Evolutionary conservation across 1,140 invertebrate species (phyloP), one percentile per base, ranked within the genome.

Genomic region (Brachionus manjavacas): DNA sequence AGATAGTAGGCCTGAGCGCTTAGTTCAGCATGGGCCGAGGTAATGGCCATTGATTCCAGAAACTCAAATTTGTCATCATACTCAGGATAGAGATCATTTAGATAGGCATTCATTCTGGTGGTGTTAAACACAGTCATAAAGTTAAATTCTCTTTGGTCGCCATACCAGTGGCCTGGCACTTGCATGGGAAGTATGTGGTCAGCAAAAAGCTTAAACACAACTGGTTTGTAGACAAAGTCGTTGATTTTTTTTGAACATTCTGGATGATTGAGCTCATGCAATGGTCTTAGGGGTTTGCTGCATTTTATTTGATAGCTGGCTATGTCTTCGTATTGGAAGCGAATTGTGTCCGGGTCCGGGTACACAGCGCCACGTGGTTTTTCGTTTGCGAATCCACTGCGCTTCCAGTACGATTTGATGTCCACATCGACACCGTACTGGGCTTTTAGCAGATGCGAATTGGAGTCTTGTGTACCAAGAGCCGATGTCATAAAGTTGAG

Each of bases 121-220:
- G 39, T 83, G 12, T 68, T 46, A 39, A 41, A 72, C 4, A 83
- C 60, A 7, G 64, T 83, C 28, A 83, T 35, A 72, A 25, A 41
- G 23, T 83, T 83, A 25, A 83, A 83, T 43, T 83, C 81, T 39
- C 60, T 14, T 55, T 41, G 43, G 23, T 83, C 81, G 2, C 81
- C 81, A 39, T 70, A 68, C 81, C 81, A 83, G 39, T 83, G 81
- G 7, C 81, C 81, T 31, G 81, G 81, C 8, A 83, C 35, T 83
- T 83, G 81, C 81, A 83, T 83, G 6, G 81, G 81, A 20, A 83
- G 35, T 16, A 68, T 52, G 28, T 68, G 81, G 35, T 83, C 64
- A 70, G 60, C 35, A 46, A 83, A 83, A 14, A 83, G 14, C 41
- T 83, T 83, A 72, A 46, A 83, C 14, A 23, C 28, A 52, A 14